Evolutionary conservation across 23 tunicate genomes (phyloP), one percentile per base, ranked within the genome.

Genomic region (Halocynthia roretzi): DNA sequence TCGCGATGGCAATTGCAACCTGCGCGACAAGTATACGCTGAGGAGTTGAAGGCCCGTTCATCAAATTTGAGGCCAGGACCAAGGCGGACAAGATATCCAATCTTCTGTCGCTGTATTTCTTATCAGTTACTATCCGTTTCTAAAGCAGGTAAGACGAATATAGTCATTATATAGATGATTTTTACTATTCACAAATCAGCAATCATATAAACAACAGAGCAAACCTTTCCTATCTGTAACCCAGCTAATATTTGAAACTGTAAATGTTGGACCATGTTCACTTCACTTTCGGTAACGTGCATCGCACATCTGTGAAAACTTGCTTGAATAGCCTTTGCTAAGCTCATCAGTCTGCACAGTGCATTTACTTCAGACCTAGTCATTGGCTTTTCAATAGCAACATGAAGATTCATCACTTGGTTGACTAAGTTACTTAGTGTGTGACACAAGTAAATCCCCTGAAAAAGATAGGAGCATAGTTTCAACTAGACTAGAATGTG

Each of bases 21-120:
- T 81, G 78, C 23, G 98, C 50, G 10, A 86, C 98, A 50, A 86
- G 44, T 50, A 92, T 40, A 40, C 98, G 77, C 72, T 92, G 98
- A 49, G 72, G 11, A n/a, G 98, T 86, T 6, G 98, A 85, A n/a
- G 83, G 62, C 17, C 87, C 85, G 53, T 72, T 83, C 48, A 86
- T 73, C 61, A 84, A 86, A 6, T 78, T 84, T 52, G 77, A 82
- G 56, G 77, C 80, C 49, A 92, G 57, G 10, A 92, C 83, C 18
- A 92, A 68, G 6, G 93, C 90, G 7, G 92, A 92, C 12, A 92
- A 62, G 15, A 92, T 92, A 62, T 92, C 98, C 61, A 92, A 53
- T 54, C 92, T 71, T 7, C 90, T 77, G 52, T 86, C 88, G 80
- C 98, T 92, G 87, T 92, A 92, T 54, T 80, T 83, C 62, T 85